phyloP scores from a whole-genome alignment of 1,140 invertebrate species.

The Eupeodes corollae region DNA sequence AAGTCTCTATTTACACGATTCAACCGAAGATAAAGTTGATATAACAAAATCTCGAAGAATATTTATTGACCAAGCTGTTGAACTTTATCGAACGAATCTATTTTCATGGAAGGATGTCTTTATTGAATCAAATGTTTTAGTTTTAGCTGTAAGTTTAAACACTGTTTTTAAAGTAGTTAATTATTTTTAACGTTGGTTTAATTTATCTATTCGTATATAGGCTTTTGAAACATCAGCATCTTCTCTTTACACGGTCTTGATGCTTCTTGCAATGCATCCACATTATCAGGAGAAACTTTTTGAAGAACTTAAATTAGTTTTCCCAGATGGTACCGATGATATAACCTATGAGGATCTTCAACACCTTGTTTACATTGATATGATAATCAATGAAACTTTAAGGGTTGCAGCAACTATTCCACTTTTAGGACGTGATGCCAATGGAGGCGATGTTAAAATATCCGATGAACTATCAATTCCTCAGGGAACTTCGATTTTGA shows the following conservation, averaged over 20 bases:
- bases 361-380: slow-evolving; percentile 9
- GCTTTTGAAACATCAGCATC: slow-evolving; percentile 8
- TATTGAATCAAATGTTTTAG: slow-evolving; percentile 4
- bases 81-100: neutral
- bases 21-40: too few species aligned
- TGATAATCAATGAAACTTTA: slow-evolving; percentile 11
- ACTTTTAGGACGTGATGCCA: slow-evolving; percentile 8
- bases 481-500: slow-evolving; percentile 5
- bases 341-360: slow-evolving; percentile 5
- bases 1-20: too few species aligned
- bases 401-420: slow-evolving; percentile 13
- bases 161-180: neutral
- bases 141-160: slow-evolving; percentile 3
- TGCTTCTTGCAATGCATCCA: slow-evolving; percentile 11
- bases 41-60: neutral
- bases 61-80: neutral
- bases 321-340: neutral
- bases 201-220: neutral
- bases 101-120: slow-evolving; percentile 4
- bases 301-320: slow-evolving; percentile 7
- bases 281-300: slow-evolving; percentile 11
- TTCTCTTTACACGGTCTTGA: slow-evolving; percentile 4
- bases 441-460: neutral
- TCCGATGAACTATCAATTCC: slow-evolving; percentile 4
- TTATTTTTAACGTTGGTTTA: neutral